Evolutionary conservation across 2,888 invertebrate species (phyloP).

Genomic region (Erebia aethiops): DNA sequence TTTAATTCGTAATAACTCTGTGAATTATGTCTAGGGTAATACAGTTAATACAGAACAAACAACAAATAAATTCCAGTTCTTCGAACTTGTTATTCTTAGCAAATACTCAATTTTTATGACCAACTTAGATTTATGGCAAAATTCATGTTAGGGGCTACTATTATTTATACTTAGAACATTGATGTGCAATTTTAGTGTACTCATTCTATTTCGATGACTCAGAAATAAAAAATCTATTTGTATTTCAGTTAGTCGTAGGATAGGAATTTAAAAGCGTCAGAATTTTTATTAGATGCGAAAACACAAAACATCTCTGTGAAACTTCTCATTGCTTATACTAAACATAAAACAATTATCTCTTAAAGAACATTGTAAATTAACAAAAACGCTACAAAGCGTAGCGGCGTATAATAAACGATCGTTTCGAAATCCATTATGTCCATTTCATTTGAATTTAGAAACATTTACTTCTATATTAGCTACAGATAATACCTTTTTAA

Average conservation of each 20-base stretch:
- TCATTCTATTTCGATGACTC: no score
- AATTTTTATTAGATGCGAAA: no score
- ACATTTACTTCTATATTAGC: constrained; percentile 32
- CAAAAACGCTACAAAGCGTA: constrained; percentile 6
- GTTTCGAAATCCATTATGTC: constrained; percentile 25
- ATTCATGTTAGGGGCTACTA: background rate
- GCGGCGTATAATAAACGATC: constrained; percentile 21
- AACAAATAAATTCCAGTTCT: constrained; percentile 12
- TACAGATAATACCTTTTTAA: constrained; percentile 18
- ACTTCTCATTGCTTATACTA: no score
- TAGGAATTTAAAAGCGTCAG: no score
- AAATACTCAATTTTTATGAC: constrained; percentile 10
- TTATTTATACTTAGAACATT: background rate
- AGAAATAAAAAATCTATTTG: no score
- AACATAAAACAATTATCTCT: no score
- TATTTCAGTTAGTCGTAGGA: no score
- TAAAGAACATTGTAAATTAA: constrained; percentile 4
- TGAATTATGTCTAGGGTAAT: background rate
- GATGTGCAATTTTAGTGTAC: no score
- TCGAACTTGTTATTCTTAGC: constrained; percentile 8
- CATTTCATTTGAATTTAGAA: constrained; percentile 29
- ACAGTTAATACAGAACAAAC: constrained; percentile 2
- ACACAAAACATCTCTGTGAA: no score
- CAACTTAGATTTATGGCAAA: constrained; percentile 1
- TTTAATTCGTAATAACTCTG: background rate